These are phyloP conservation scores for Eristalis arbustorum DNA, from an alignment of 2,888 invertebrate species.

Conservation along the genomic window DNA sequence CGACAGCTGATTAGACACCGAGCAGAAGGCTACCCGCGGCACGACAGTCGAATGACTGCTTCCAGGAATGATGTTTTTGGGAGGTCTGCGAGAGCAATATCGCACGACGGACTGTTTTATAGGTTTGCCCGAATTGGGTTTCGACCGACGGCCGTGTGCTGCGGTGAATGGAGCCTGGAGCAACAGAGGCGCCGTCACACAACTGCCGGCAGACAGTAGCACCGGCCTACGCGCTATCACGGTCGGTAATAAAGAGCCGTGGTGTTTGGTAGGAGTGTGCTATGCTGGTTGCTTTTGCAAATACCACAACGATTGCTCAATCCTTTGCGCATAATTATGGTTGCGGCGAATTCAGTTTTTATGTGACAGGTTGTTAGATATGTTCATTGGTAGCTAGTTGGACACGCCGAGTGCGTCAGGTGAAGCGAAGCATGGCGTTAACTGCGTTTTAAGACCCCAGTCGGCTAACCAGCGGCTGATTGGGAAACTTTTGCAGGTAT, in stretches of 20 bases:
- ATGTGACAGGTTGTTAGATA: constrained; percentile 35
- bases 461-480: neutral
- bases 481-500: neutral
- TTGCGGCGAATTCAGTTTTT: constrained; percentile 24
- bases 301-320: constrained; percentile 33
- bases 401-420: neutral
- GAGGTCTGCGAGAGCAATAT: neutral
- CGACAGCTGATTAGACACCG: constrained; percentile 33
- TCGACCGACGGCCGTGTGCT: constrained; percentile 22
- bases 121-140: constrained; percentile 27
- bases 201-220: no score
- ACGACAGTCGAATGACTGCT: neutral
- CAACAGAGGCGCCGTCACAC: neutral
- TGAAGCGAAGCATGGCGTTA: neutral
- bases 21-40: neutral
- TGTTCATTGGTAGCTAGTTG: constrained; percentile 3
- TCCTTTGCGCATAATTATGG: constrained; percentile 23
- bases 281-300: constrained; percentile 11
- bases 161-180: constrained; percentile 10
- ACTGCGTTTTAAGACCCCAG: neutral
- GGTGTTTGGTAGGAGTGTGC: neutral
- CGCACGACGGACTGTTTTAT: constrained; percentile 4
- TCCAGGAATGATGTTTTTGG: constrained; percentile 19
- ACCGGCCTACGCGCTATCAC: constrained; percentile 30
- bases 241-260: neutral